Evolutionary conservation across 2,113 vertebrate species (phyloP).

Genomic region (Cacatua alba): DNA sequence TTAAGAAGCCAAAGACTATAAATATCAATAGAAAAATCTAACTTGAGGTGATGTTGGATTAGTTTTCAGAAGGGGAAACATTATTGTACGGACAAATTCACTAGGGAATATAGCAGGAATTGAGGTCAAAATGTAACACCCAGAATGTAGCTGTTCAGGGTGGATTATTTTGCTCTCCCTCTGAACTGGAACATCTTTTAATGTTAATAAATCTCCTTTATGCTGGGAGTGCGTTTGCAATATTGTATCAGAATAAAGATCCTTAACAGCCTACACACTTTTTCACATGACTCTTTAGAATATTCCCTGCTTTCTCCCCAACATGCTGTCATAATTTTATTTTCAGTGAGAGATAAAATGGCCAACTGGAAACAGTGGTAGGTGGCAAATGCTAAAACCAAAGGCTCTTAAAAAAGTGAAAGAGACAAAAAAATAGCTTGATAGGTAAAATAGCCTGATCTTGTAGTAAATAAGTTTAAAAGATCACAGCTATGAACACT

Average conservation of each 20-base stretch:
- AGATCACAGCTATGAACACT: neutral
- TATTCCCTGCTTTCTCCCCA: neutral
- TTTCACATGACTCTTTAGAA: neutral
- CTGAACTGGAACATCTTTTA: slow-evolving; percentile 21
- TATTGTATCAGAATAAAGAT: neutral
- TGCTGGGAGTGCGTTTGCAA: neutral
- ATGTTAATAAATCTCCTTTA: slow-evolving; percentile 31
- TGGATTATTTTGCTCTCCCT: slow-evolving; percentile 31
- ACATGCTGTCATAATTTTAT: neutral
- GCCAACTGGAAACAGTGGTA: neutral
- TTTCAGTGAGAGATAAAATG: neutral
- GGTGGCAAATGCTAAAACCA: neutral
- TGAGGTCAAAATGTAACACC: slow-evolving; percentile 39
- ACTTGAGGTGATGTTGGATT: neutral
- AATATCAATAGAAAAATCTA: slow-evolving; percentile 16
- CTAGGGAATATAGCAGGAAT: neutral
- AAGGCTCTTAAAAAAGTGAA: neutral
- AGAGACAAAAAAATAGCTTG: neutral
- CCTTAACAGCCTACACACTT: neutral
- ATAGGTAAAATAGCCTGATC: neutral
- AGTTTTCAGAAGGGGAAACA: neutral
- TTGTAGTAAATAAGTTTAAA: neutral
- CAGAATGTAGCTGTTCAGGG: neutral
- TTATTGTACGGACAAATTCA: neutral
- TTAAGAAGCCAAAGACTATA: neutral